Base-by-base conservation (phyloP, 1,140 invertebrate genomes). In the Tribolium castaneum region DNA sequence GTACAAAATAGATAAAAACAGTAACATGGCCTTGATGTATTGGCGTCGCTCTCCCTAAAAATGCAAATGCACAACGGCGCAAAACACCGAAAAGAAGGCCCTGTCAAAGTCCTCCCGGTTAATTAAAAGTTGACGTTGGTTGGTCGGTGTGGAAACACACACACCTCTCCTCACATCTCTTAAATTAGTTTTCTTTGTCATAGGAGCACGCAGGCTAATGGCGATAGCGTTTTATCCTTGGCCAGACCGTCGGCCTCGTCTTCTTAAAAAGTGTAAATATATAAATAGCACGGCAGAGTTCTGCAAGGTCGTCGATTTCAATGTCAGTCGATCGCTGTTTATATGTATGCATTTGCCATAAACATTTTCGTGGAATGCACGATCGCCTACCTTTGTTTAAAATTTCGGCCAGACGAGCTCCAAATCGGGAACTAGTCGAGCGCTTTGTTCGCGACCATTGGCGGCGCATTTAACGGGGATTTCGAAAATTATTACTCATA, bases 231-330 rank as follows among this genome's bases (percentile, higher is more conserved):
- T 70, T 70, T 76, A 76, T 70, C 75, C 75, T 76, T 76, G 75
- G 75, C 39, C 75, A 76, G 75, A 35, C 59, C 51, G 75, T 76
- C 75, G 75, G 75, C 75, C 75, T 76, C 59, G 75, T 70, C 75
- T 70, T 76, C 75, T 70, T 30, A 76, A 70, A 76, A 76, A 76
- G 59, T 76, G 75, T 66, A 76, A 76, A 76, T 76, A 70, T 76
- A 76, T 76, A 76, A 76, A 76, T 76, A 76, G 75, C 75, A 76
- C 39, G 75, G 59, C 59, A 76, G 56, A 76, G 39, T 16, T 66
- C 75, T 76, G 75, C 75, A 76, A 76, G 75, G 75, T 70, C 75
- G 59, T 34, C 75, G 66, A 45, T 76, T 76, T 52, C 75, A 76
- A 76, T 76, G 75, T 76, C 75, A 76, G 56, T 70, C 56, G 73